Evolutionary conservation across 2,797 vertebrate species (phyloP).

Genomic region (Ctenochaetus hawaiiensis): DNA sequence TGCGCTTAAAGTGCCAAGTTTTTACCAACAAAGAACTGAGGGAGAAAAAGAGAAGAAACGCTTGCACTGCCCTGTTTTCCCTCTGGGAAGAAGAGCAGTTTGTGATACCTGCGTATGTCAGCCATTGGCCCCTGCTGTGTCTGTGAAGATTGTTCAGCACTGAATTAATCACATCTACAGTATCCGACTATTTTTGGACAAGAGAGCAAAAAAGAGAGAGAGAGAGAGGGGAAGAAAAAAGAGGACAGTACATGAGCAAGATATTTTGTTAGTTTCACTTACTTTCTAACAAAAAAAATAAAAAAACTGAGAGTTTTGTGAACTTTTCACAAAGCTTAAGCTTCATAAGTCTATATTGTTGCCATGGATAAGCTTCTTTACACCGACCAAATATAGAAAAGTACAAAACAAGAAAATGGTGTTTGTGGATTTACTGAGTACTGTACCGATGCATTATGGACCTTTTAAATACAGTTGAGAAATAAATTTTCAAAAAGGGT

Average conservation of each 20-base stretch:
- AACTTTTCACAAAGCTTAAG: constrained; percentile 32
- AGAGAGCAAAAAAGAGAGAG: background rate
- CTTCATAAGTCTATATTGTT: constrained; percentile 21
- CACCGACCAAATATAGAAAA: constrained; percentile 11
- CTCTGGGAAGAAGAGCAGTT: constrained; percentile 38
- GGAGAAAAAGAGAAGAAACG: constrained; percentile 27
- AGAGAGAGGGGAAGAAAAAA: too few relatives aligned
- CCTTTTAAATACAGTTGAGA: background rate
- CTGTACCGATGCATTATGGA: background rate
- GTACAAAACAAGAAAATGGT: background rate
- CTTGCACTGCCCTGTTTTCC: constrained; percentile 19
- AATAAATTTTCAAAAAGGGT: constrained; percentile 26
- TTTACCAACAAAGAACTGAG: constrained; percentile 34
- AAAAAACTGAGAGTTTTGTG: background rate
- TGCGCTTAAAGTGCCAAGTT: constrained; percentile 35
- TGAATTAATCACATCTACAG: constrained; percentile 47
- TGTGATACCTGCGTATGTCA: constrained; percentile 48
- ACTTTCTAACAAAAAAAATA: constrained; percentile 9
- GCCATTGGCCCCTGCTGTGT: constrained; percentile 36
- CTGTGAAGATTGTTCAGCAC: constrained; percentile 31
- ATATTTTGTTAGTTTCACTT: constrained; percentile 4
- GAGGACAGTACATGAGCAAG: background rate
- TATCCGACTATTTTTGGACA: constrained; percentile 9
- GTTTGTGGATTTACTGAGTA: background rate
- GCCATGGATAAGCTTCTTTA: constrained; percentile 28